Percentiles rank a stretch among this genome's conserved stretches.
These are phyloP conservation scores for Paelopatides confundens DNA, from an alignment of 53 echinoderm and acorn worm species.

Conservation along the genomic window DNA sequence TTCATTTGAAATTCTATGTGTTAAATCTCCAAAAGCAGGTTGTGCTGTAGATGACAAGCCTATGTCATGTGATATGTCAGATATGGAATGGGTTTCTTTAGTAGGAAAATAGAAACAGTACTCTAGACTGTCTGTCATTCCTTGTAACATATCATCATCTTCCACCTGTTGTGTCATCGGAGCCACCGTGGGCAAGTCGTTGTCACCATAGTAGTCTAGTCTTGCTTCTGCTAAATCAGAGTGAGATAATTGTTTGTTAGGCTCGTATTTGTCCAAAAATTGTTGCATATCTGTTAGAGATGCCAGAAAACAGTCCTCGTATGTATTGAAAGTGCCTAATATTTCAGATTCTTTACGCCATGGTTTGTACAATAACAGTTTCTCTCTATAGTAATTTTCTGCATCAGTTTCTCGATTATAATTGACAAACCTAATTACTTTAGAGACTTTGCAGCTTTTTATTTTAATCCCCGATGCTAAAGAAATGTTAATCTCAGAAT, in stretches of 20 bases:
- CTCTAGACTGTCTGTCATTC: not conserved
- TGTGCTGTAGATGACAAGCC: not conserved
- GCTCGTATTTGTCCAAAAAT: slow-evolving; percentile 36
- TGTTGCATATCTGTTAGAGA: not conserved
- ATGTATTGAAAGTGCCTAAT: not conserved
- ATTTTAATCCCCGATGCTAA: slow-evolving; percentile 7
- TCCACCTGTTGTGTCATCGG: slow-evolving; percentile 44
- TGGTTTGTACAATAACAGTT: slow-evolving; percentile 24
- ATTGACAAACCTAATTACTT: slow-evolving; percentile 62
- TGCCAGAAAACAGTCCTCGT: not conserved
- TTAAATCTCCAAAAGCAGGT: not conserved
- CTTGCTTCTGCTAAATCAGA: not conserved
- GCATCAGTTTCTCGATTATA: slow-evolving; percentile 4
- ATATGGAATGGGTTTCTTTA: not conserved
- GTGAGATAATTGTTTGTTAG: not conserved
- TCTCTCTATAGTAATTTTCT: slow-evolving; percentile 40
- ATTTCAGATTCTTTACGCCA: slow-evolving; percentile 10
- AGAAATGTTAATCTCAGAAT: not conserved
- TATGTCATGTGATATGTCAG: slow-evolving; percentile 41
- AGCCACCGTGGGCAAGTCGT: not conserved
- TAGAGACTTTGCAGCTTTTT: slow-evolving; percentile 13
- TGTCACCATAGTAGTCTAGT: not conserved
- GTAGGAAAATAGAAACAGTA: slow-evolving; percentile 12
- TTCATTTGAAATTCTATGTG: not conserved
- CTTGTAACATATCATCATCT: slow-evolving; percentile 26